phyloP scores from a whole-genome alignment of 2,797 vertebrate genomes.

The Phaenicophaeus curvirostris region DNA sequence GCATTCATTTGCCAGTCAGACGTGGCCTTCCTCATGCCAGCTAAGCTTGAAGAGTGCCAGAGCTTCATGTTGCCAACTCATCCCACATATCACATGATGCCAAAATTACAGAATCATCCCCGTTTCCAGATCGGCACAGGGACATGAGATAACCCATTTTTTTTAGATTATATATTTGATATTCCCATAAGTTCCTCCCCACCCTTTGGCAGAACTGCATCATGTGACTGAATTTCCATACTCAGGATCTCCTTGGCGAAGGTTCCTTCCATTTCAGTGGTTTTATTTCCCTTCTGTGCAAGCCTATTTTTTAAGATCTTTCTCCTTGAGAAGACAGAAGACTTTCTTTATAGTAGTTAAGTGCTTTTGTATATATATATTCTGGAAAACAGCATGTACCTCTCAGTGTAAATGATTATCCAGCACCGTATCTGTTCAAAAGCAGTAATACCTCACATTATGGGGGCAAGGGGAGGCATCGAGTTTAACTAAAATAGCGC shows the following conservation, averaged over 20 bases:
- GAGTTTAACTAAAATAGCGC: background rate
- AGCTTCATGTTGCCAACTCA: background rate
- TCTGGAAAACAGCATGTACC: background rate
- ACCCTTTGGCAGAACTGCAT: background rate
- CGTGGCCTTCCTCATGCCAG: background rate
- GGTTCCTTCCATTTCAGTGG: background rate
- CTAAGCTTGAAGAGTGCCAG: background rate
- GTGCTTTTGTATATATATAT: background rate
- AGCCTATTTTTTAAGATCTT: background rate
- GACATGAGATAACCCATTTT: background rate
- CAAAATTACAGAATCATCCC: background rate
- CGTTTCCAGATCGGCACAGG: background rate
- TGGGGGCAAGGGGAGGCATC: background rate
- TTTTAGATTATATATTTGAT: background rate
- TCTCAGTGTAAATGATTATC: background rate
- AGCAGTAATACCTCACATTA: background rate
- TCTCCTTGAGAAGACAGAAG: background rate
- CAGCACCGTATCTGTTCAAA: background rate
- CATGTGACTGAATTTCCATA: background rate
- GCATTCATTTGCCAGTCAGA: background rate
- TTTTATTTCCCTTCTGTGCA: slow-evolving; percentile 1
- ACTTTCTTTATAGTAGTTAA: background rate
- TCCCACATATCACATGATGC: background rate
- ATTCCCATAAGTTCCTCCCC: background rate
- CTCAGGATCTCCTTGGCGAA: background rate